Evolutionary conservation across 2,113 vertebrate species (phyloP).

Genomic region (Kryptolebias marmoratus): DNA sequence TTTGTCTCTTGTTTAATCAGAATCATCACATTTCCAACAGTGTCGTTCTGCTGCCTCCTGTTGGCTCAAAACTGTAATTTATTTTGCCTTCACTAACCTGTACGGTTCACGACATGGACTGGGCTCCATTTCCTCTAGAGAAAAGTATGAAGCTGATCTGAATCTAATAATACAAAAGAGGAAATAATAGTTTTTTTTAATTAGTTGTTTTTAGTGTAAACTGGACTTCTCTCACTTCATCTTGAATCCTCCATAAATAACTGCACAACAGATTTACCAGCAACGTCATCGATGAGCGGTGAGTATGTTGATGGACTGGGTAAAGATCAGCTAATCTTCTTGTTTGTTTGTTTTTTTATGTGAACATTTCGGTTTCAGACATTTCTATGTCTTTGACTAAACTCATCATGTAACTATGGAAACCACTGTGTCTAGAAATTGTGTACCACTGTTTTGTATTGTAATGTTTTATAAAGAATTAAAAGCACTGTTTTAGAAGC

Average conservation of each 20-base stretch:
- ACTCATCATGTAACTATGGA: slow-evolving; percentile 55
- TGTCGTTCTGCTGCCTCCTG: slow-evolving; percentile 57
- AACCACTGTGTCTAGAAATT: slow-evolving; percentile 55
- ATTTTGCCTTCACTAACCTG: background rate
- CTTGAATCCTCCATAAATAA: background rate
- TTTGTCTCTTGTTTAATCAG: background rate
- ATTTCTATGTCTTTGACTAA: slow-evolving; percentile 30
- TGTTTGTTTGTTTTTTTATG: slow-evolving; percentile 28
- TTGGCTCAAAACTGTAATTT: slow-evolving; percentile 23
- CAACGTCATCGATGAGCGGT: slow-evolving; percentile 14
- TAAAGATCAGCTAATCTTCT: slow-evolving; percentile 16
- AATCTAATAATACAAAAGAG: background rate
- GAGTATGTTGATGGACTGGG: slow-evolving; percentile 2
- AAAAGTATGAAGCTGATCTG: background rate
- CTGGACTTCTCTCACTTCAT: background rate
- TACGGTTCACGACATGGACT: too few species aligned
- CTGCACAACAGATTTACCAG: slow-evolving; percentile 5
- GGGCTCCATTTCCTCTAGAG: background rate
- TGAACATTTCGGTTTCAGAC: slow-evolving; percentile 17
- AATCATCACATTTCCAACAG: background rate
- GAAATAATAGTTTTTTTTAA: background rate
- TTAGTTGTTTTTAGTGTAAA: background rate
- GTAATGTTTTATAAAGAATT: slow-evolving; percentile 65
- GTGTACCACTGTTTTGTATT: slow-evolving; percentile 65
- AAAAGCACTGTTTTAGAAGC: slow-evolving; percentile 72